Evolutionary conservation across 2,888 invertebrate genomes (phyloP).

Genomic region (Acleris emargana): DNA sequence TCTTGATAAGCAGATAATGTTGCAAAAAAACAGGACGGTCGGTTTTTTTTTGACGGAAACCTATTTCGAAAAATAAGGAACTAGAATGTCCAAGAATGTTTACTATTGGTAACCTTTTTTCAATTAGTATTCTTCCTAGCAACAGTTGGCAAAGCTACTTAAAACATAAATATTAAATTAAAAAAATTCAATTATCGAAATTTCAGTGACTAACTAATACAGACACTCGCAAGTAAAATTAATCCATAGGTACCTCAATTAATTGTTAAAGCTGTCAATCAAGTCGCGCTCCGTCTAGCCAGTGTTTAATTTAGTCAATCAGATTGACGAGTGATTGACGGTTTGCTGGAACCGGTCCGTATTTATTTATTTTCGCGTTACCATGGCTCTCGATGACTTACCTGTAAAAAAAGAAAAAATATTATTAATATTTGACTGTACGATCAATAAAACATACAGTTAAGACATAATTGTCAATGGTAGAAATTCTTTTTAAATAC

Average conservation of each 20-base stretch:
- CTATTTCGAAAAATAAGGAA: too few species aligned
- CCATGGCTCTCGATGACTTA: slow-evolving; percentile 38
- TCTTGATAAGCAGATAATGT: too few species aligned
- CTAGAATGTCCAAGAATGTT: too few species aligned
- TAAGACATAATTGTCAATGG: too few species aligned
- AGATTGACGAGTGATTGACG: slow-evolving; percentile 41
- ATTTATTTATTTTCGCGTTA: background rate
- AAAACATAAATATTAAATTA: background rate
- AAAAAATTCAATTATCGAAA: slow-evolving; percentile 18
- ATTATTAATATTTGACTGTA: background rate
- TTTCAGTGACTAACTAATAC: slow-evolving; percentile 37
- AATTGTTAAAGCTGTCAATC: slow-evolving; percentile 74
- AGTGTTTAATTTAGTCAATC: slow-evolving; percentile 33
- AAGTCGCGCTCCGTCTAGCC: slow-evolving; percentile 43
- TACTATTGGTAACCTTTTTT: too few species aligned
- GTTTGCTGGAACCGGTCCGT: background rate
- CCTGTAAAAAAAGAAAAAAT: slow-evolving; percentile 44
- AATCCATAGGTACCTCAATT: slow-evolving; percentile 71
- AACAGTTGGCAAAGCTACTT: too few species aligned
- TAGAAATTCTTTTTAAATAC: too few species aligned
- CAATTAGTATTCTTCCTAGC: too few species aligned
- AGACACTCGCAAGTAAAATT: slow-evolving; percentile 63
- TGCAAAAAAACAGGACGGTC: too few species aligned
- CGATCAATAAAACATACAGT: too few species aligned
- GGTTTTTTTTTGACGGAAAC: too few species aligned